Conservation (phyloP, 2,113 vertebrate genomes). For the Empidonax alnorum region DNA sequence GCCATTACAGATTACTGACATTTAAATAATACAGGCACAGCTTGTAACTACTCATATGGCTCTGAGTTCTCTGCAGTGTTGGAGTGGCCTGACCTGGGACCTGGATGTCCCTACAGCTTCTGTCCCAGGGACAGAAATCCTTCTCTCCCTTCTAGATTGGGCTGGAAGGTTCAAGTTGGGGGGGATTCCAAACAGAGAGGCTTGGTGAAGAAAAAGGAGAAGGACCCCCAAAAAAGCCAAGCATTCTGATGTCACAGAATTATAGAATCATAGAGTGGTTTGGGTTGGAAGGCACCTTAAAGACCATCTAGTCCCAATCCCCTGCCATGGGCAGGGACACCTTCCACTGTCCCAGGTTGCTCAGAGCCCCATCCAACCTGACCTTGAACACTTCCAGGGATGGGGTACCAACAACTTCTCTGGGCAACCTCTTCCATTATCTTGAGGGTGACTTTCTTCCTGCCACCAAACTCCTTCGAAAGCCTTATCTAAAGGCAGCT, state of each 20-base stretch:
- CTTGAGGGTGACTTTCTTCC: not conserved
- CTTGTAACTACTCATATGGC: not conserved
- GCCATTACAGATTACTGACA: not conserved
- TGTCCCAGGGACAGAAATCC: not conserved
- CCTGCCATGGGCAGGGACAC: not conserved
- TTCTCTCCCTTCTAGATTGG: not conserved
- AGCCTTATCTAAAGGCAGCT: not conserved
- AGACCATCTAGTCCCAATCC: not conserved
- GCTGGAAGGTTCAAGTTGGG: not conserved
- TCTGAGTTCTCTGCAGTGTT: not conserved
- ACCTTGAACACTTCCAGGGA: too few relatives aligned
- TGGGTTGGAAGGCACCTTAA: not conserved
- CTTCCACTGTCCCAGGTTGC: not conserved
- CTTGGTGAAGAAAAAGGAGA: not conserved
- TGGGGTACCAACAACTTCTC: not conserved
- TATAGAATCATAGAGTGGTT: not conserved
- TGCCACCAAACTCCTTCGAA: not conserved
- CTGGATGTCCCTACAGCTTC: not conserved
- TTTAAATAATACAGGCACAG: not conserved
- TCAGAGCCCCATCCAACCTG: not conserved
- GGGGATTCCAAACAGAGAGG: fast-evolving
- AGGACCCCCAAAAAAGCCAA: not conserved
- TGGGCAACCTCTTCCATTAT: not conserved
- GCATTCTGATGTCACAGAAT: not conserved
- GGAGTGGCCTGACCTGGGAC: not conserved